Evolutionary conservation across 2,797 vertebrate genomes (phyloP).

Genomic region (Coracias cyanogaster): DNA sequence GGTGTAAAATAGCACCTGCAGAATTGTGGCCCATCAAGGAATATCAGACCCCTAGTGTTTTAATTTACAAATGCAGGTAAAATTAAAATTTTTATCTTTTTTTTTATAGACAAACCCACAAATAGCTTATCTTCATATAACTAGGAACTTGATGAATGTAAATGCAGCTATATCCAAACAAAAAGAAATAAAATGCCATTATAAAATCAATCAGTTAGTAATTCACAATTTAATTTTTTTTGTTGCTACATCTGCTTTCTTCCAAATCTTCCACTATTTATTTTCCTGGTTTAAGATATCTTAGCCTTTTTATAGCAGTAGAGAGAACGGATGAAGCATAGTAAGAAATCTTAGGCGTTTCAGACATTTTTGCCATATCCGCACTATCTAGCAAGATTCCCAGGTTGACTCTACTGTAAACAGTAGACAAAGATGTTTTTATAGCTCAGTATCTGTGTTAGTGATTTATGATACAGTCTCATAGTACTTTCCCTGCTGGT

Average conservation of each 20-base stretch:
- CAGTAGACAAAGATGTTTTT: slow-evolving; percentile 19
- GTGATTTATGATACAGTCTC: slow-evolving; percentile 31
- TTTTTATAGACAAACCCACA: neutral
- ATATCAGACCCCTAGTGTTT: neutral
- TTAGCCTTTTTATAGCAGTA: neutral
- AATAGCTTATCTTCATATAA: neutral
- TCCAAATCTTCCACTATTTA: neutral
- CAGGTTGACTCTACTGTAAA: neutral
- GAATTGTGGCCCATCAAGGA: neutral
- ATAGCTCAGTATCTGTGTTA: neutral
- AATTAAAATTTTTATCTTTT: neutral
- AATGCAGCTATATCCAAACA: neutral
- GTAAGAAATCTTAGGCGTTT: neutral
- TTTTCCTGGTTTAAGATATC: slow-evolving; percentile 11
- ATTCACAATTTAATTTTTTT: neutral
- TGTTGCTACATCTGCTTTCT: neutral
- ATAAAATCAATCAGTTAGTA: neutral
- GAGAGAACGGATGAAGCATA: neutral
- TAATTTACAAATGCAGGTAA: neutral
- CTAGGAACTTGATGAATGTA: neutral
- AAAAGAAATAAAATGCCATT: neutral
- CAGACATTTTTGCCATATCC: neutral
- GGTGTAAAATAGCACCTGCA: neutral
- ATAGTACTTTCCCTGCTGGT: slow-evolving; percentile 3
- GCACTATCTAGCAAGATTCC: neutral